Base-by-base conservation (phyloP, 1,140 invertebrate species). In the Meteorus sp. region DNA sequence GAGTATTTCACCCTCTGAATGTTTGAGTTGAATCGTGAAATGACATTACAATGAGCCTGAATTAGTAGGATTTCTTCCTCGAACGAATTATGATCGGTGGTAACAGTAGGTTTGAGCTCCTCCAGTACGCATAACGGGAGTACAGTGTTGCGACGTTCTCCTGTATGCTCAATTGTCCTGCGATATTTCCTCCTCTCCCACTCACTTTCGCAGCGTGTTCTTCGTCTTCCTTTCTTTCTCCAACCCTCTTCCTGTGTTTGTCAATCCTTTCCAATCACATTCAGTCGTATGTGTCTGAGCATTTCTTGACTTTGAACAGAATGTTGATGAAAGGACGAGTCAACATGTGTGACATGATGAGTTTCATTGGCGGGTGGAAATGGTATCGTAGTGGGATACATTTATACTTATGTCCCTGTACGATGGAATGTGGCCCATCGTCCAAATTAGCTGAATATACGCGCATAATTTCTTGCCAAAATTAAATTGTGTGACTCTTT, bases 301-400 rank as follows among this genome's bases (percentile, higher is more conserved):
- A 27, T n/a, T 39, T 27, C 37, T 17, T 44, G 41, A 44, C 15
- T 19, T 13, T 19, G 41, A 59, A 59, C 44, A 59, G 44, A 52
- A 59, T 25, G 52, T 59, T 59, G 33, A 59, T 47, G 53, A 53
- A 59, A 29, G 29, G 25, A 39, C 31, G 53, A 5, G 22, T 31
- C 13, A n/a, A 22, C 15, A 13, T 31, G 22, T 45, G 41, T 53
- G 39, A 53, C 57, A 41, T 45, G 45, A 22, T 22, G 35, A 22
- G 22, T n/a, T n/a, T n/a, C n/a, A n/a, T n/a, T n/a, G n/a, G n/a
- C n/a, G n/a, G n/a, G n/a, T n/a, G n/a, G n/a, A n/a, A n/a, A n/a
- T n/a, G n/a, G n/a, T n/a, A n/a, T n/a, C n/a, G n/a, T n/a, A n/a
- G n/a, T n/a, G n/a, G n/a, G n/a, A n/a, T n/a, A n/a, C n/a, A n/a